phyloP scores from a whole-genome alignment of 2,113 vertebrate genomes.

The Oreotrochilus melanogaster region DNA sequence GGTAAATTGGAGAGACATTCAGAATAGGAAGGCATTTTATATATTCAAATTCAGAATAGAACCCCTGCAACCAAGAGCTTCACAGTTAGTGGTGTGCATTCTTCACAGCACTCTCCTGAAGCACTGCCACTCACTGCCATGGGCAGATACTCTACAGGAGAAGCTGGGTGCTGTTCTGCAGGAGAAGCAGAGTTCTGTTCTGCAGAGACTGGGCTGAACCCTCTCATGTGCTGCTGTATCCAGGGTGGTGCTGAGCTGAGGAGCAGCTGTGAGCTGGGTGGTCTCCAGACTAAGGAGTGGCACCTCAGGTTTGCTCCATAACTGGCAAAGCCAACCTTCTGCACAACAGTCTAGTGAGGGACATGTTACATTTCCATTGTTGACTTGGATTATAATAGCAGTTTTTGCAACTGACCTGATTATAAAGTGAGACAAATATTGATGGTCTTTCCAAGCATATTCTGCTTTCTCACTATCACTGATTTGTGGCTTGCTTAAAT shows the following conservation, averaged over 20 bases:
- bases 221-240: fast-evolving
- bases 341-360: neutral
- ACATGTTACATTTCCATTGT: neutral
- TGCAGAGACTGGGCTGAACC: neutral
- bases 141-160: fast-evolving
- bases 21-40: neutral
- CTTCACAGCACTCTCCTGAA: fast-evolving
- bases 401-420: neutral
- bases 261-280: neutral
- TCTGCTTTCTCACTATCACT: neutral
- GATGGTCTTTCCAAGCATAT: neutral
- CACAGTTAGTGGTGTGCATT: fast-evolving
- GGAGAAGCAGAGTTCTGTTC: too few relatives aligned
- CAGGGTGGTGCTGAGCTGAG: neutral
- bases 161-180: neutral
- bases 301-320: fast-evolving
- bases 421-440: neutral
- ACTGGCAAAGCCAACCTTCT: neutral
- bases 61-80: neutral
- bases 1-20: constrained; percentile 51
- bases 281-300: neutral
- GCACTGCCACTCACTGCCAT: neutral
- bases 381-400: neutral
- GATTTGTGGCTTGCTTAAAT: neutral
- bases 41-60: neutral